Percentiles rank a stretch among this genome's conserved stretches.
phyloP scores from a whole-genome alignment of 2,888 invertebrate genomes.

The Strigamia crassipes region DNA sequence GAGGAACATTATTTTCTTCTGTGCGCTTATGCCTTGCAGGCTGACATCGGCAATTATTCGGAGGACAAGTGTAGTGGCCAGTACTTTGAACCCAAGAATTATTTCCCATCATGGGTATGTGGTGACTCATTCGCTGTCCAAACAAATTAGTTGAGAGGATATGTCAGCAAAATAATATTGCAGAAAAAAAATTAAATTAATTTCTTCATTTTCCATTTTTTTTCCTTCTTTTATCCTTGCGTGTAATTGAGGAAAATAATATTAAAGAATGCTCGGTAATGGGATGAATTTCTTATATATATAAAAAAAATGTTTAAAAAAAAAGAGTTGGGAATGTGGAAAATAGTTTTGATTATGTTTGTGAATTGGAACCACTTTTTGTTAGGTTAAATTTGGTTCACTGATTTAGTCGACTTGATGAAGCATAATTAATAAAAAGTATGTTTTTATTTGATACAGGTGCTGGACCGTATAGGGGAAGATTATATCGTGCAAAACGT shows the following conservation, averaged over 20 bases:
- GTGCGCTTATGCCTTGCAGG: conserved; percentile 88
- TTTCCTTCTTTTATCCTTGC: neutral
- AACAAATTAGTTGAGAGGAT: conserved; percentile 36
- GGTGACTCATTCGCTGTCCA: conserved; percentile 41
- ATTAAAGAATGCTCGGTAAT: conserved; percentile 7
- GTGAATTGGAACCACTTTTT: conserved; percentile 25
- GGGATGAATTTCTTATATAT: neutral
- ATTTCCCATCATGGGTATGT: conserved; percentile 71
- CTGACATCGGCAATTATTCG: conserved; percentile 83
- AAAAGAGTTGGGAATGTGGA: conserved; percentile 33
- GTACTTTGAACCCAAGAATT: conserved; percentile 82
- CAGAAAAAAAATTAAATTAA: neutral
- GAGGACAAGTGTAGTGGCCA: conserved; percentile 59
- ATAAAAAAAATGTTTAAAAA: neutral
- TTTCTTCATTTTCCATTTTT: neutral
- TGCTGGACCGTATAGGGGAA: conserved; percentile 63
- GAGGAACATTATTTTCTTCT: conserved; percentile 69
- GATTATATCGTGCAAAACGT: conserved; percentile 64
- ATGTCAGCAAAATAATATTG: conserved; percentile 36
- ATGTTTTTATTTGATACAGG: conserved; percentile 54
- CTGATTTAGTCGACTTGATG: neutral
- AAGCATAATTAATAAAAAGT: neutral
- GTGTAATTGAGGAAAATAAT: conserved; percentile 34
- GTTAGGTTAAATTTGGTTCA: conserved; percentile 25
- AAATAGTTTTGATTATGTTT: conserved; percentile 26